These are phyloP conservation scores for Neelides folsomi DNA, from an alignment of 2,888 invertebrate genomes.

Conservation along the genomic window DNA sequence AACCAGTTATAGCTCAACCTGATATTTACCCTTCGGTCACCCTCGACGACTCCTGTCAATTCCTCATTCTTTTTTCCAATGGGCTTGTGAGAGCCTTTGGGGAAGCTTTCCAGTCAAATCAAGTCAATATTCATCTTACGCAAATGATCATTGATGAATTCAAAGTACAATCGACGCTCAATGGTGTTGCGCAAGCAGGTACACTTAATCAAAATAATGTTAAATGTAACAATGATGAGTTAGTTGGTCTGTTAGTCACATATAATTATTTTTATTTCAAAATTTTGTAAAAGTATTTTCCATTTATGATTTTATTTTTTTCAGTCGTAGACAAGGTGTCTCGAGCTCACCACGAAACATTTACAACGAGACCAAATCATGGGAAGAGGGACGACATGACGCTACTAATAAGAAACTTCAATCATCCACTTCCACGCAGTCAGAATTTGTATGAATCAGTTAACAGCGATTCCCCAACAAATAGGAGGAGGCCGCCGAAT, in stretches of 20 bases:
- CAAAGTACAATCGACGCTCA: conserved; percentile 60
- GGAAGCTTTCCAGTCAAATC: conserved; percentile 60
- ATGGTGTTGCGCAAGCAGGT: conserved; percentile 62
- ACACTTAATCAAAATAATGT: too few species aligned
- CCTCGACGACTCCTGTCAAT: conserved; percentile 64
- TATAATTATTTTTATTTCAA: neutral
- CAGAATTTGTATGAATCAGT: too few species aligned
- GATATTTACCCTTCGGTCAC: conserved; percentile 68
- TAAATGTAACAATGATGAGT: too few species aligned
- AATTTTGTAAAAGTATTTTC: too few species aligned
- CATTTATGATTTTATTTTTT: too few species aligned
- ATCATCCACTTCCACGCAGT: conserved; percentile 51
- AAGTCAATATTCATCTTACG: conserved; percentile 67
- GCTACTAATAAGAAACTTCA: conserved; percentile 70
- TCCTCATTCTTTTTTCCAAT: conserved; percentile 70
- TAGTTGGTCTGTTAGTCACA: too few species aligned
- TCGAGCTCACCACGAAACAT: conserved; percentile 38
- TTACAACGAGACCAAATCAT: conserved; percentile 15
- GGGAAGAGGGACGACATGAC: conserved; percentile 67
- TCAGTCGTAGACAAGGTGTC: conserved; percentile 28
- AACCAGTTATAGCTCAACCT: conserved; percentile 71
- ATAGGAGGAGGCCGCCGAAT: conserved; percentile 6
- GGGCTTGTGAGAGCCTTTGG: conserved; percentile 72
- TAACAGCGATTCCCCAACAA: too few species aligned
- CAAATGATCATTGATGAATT: conserved; percentile 71